Base-by-base conservation (phyloP, 1,140 invertebrate species). In the Macrobrachium rosenbergii region DNA sequence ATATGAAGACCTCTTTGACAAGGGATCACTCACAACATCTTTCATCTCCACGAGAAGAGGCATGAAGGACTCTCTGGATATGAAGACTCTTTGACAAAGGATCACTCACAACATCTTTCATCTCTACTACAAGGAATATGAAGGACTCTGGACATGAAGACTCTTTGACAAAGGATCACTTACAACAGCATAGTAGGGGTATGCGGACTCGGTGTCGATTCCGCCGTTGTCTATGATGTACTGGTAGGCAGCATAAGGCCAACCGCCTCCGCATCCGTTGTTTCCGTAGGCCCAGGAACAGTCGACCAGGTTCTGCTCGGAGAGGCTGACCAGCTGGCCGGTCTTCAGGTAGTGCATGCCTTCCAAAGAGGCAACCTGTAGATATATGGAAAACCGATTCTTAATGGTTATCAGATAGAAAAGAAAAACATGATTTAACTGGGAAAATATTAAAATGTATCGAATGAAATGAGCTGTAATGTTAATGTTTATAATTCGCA, bases 191-290 rank as follows among this genome's bases (percentile, higher is more conserved):
- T 97, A 95, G 92, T 99, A 99, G 0, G 97, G 96, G 91, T 99
- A 98, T n/a, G 94, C 94, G 59, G 94, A 93, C 93, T 99, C 98
- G 10, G 97, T 99, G 92, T 99, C 98, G 88, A 99, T 93, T 8
- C 95, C 96, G 11, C 94, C 92, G 91, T 99, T 99, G 58, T 6
- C 81, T 43, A 92, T 91, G 76, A 96, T 93, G 90, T 96, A 96
- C 80, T 94, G 92, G 90, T 95, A 95, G 3, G 94, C 94, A 58
- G 92, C 91, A 83, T 94, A 93, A 92, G 95, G 93, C 14, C 93
- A 91, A 14, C 95, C 95, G 64, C 95, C 95, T 64, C 93, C 91
- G 90, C 96, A 96, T 2, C 96, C 96, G 28, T 91, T 86, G 90
- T 95, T 95, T 7, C 93, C 93, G 80, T 92, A 93, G 83, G 78